Conservation (phyloP, 2,113 vertebrate genomes). For the Circaetus gallicus region DNA sequence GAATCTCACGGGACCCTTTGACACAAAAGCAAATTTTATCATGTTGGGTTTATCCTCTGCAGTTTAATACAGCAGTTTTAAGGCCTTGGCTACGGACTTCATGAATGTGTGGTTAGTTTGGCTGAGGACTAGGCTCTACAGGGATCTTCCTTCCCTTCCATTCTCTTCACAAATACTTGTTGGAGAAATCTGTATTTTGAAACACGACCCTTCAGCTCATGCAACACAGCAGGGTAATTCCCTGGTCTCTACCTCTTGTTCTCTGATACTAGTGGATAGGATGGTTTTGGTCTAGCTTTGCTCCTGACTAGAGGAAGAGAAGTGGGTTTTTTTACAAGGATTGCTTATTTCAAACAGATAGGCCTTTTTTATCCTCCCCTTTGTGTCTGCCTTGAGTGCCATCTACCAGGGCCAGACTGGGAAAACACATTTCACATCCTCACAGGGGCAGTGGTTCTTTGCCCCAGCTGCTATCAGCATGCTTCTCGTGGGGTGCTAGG, state of each 20-base stretch:
- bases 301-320: neutral
- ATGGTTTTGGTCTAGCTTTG: neutral
- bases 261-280: neutral
- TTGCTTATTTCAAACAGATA: neutral
- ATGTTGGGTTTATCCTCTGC: neutral
- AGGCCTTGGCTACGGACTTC: neutral
- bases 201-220: neutral
- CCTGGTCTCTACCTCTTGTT: neutral
- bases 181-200: constrained; percentile 17
- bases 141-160: neutral
- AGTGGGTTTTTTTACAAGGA: neutral
- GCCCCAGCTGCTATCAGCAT: neutral
- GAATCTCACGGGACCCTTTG: neutral
- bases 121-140: neutral
- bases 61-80: neutral
- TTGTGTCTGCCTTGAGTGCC: neutral
- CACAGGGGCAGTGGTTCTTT: neutral
- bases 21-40: neutral
- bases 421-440: neutral
- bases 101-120: neutral
- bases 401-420: neutral
- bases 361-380: neutral
- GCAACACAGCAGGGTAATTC: neutral
- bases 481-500: fast-evolving
- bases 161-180: neutral